Base-by-base conservation (phyloP, 2,797 vertebrate species). In the Pempheris klunzingeri region DNA sequence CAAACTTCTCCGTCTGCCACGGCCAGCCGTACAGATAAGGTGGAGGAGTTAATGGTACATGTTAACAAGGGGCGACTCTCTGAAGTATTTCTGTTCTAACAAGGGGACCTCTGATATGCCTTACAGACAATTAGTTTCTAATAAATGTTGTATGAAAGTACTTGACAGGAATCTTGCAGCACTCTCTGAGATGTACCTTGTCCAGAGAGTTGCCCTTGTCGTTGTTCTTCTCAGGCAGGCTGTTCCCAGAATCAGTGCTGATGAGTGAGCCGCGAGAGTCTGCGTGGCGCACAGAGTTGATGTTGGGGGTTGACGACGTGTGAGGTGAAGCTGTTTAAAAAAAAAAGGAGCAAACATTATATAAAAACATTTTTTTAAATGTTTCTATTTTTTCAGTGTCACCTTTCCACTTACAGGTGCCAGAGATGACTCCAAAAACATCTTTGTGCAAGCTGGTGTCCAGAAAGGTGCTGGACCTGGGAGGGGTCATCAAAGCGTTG, bases 181-280 rank as follows among this genome's bases (percentile, higher is more conserved):
- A 11, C 6, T 76, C 32, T 34, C 28, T 28, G 46, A 50, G 34
- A 5, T 14, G 24, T 94, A 99, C 98, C 98, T 99, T 99, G 74
- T 99, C 98, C 60, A 97, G 94, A 30, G 96, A 98, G 88, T 95
- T 97, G 83, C 93, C 95, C 90, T 98, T 99, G 67, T 99, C 97
- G 7, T 94, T 95, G 65, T 93, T 95, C 86, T 94, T 97, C 81
- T 99, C 98, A 32, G 92, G 93, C 71, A 98, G 94, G 88, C 97
- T 97, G 90, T 95, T 99, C 66, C 94, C 95, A 0, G 98, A 99
- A 74, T 99, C 98, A 0, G 96, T 99, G 94, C 97, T 98, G 92
- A 99, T 96, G 77, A 99, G 96, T 5, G 98, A 99, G 12, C 96
- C 96, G 22, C 97, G 96, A 0, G 98, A 99, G 90, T 98, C 98